A percentile compares a stretch with the other conserved stretches of the same genome.
phyloP scores from a whole-genome alignment of 2,797 vertebrate genomes.

The Nannoperca australis region DNA sequence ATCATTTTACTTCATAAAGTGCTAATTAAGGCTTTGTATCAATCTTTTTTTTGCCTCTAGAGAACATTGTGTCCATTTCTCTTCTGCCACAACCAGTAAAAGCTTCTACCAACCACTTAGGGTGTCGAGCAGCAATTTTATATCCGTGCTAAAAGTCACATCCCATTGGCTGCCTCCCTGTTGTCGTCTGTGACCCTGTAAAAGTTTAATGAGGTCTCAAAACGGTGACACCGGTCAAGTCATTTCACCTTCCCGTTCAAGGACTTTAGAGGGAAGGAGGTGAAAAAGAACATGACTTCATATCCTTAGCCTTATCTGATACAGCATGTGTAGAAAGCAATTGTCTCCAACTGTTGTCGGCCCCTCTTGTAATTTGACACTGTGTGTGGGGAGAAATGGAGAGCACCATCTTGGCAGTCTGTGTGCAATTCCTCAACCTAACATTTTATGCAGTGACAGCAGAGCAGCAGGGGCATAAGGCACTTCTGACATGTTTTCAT shows the following conservation, averaged over 20 bases:
- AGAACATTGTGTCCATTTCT: constrained; percentile 44
- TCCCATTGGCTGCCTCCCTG: constrained; percentile 11
- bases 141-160: constrained; percentile 22
- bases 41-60: constrained; percentile 8
- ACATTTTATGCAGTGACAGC: constrained; percentile 40
- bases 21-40: constrained; percentile 1
- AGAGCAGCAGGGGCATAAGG: constrained; percentile 16
- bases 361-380: constrained; percentile 70
- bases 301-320: constrained; percentile 73
- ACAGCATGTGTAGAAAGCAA: constrained; percentile 75
- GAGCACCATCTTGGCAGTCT: constrained; percentile 39
- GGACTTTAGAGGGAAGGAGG: constrained; percentile 49
- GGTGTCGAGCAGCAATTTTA: constrained; percentile 15
- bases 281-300: constrained; percentile 68
- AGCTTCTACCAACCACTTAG: constrained; percentile 23
- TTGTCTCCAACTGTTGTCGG: constrained; percentile 67
- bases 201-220: constrained; percentile 41
- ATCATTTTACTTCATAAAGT: constrained; percentile 1
- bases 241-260: constrained; percentile 51
- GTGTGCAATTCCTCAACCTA: constrained; percentile 33
- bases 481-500: constrained; percentile 29
- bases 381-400: constrained; percentile 41
- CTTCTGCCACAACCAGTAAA: constrained; percentile 34
- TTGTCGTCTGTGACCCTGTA: constrained; percentile 26
- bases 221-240: constrained; percentile 28